Base-by-base conservation (phyloP, 2,888 invertebrate species). In the Drosophila mayaguana region DNA sequence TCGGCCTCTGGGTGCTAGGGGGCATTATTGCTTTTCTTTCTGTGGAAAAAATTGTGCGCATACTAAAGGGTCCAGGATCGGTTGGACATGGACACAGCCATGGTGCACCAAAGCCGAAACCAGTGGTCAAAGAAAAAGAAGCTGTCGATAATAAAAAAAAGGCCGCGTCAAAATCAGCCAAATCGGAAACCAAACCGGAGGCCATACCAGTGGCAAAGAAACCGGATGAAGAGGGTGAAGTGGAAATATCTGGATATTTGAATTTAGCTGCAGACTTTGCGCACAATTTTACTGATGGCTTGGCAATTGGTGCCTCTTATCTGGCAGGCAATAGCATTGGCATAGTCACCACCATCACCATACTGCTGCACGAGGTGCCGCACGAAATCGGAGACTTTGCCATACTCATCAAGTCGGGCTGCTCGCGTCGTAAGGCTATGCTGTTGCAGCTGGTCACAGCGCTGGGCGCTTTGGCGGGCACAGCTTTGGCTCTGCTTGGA, bases 361-460 rank as follows among this genome's bases (percentile, higher is more conserved):
- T 99, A 90, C 94, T 99, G 60, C 93, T 99, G 51, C 99, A 99
- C 93, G 99, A 99, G 94, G 97, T 99, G 75, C 99, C 99, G 40
- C 99, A 99, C 94, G 99, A 99, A 94, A 99, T 99, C 91, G 99
- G 99, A 43, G 99, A 99, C 93, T 99, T 98, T 94, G 99, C 99
- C 16, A 99, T 99, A 92, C 95, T 99, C 63, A 96, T 99, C 64
- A 98, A 99, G 93, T 98, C 99, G 53, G 99, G 99, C 28, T 99
- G 98, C 91, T 96, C 97, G 11, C 95, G 97, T 83, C 96, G 94
- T 91, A 98, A 98, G 94, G 99, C 99, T 0, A 99, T 99, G 96
- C 92, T 96, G 90, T 94, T 99, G 65, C 99, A 99, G 92, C 94
- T 99, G 72, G 94, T 97, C 8, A 99, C 99, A 43, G 99, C 99